Conservation (phyloP, 2,888 invertebrate species). For the Eupithecia dodoneata region DNA sequence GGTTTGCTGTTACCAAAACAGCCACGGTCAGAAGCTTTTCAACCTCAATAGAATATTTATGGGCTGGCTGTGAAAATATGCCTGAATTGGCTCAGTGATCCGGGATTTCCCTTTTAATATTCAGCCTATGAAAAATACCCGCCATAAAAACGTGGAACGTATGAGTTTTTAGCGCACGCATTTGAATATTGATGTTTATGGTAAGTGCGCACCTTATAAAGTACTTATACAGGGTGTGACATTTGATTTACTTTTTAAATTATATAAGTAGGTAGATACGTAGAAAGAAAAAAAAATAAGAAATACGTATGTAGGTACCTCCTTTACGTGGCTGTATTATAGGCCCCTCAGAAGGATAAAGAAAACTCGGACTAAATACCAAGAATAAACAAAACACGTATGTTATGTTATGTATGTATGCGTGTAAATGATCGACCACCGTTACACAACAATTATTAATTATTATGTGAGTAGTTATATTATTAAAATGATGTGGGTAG, state of each 20-base stretch:
- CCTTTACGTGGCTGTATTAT: neutral
- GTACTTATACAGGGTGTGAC: slow-evolving; percentile 3
- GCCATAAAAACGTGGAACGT: slow-evolving; percentile 76
- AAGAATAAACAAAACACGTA: too few relatives aligned
- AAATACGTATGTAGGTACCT: neutral
- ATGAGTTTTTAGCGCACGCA: slow-evolving; percentile 73
- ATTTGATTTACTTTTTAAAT: neutral
- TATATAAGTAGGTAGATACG: too few relatives aligned
- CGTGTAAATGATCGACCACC: too few relatives aligned
- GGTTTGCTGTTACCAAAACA: slow-evolving; percentile 59
- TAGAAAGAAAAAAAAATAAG: too few relatives aligned
- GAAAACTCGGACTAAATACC: neutral
- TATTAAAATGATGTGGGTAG: too few relatives aligned
- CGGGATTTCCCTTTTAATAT: slow-evolving; percentile 77
- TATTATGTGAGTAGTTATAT: too few relatives aligned
- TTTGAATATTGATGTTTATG: slow-evolving; percentile 81
- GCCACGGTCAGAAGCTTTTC: slow-evolving; percentile 64
- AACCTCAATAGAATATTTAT: slow-evolving; percentile 78
- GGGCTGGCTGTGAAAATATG: slow-evolving; percentile 75
- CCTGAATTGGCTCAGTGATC: slow-evolving; percentile 71
- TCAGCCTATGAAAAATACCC: slow-evolving; percentile 78
- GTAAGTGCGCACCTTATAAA: slow-evolving; percentile 44
- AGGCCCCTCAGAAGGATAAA: neutral
- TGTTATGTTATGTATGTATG: too few relatives aligned
- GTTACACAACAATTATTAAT: too few relatives aligned